Percentiles rank a stretch among this genome's conserved stretches.
phyloP scores from a whole-genome alignment of 2,797 vertebrate genomes.

The Cetoscarus ocellatus region DNA sequence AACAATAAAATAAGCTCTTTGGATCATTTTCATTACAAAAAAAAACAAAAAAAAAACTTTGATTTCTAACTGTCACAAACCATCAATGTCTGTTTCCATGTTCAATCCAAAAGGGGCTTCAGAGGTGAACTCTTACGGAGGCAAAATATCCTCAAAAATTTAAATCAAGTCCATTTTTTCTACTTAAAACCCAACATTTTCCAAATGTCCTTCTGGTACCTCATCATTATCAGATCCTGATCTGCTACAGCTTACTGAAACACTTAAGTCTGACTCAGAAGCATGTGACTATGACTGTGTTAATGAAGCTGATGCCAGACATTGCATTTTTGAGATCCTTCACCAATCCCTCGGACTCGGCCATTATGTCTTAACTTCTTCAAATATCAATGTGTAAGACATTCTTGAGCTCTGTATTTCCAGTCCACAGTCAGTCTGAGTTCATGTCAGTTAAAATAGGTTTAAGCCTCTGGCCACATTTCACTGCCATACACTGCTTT shows the following conservation, averaged over 20 bases:
- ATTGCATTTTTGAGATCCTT: not conserved
- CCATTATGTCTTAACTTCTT: conserved; percentile 5
- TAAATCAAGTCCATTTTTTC: too few species aligned
- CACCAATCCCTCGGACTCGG: not conserved
- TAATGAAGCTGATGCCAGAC: not conserved
- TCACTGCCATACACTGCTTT: conserved; percentile 9
- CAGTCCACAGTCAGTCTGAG: conserved; percentile 1
- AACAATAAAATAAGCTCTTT: too few species aligned
- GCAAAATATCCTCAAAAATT: too few species aligned
- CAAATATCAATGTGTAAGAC: conserved; percentile 5
- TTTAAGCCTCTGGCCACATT: conserved; percentile 27
- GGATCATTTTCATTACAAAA: too few species aligned
- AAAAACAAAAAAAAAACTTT: too few species aligned
- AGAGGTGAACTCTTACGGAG: too few species aligned
- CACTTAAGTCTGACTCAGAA: not conserved
- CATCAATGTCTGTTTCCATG: too few species aligned
- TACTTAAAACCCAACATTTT: not conserved
- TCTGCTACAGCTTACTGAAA: not conserved
- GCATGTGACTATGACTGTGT: not conserved
- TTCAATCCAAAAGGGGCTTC: not conserved
- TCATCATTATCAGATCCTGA: not conserved
- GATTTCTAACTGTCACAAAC: too few species aligned
- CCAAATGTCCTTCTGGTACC: not conserved
- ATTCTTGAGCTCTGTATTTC: conserved; percentile 3
- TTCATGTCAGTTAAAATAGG: conserved; percentile 18